phyloP scores from a whole-genome alignment of 2,113 vertebrate species.

The Cyanoderma ruficeps region DNA sequence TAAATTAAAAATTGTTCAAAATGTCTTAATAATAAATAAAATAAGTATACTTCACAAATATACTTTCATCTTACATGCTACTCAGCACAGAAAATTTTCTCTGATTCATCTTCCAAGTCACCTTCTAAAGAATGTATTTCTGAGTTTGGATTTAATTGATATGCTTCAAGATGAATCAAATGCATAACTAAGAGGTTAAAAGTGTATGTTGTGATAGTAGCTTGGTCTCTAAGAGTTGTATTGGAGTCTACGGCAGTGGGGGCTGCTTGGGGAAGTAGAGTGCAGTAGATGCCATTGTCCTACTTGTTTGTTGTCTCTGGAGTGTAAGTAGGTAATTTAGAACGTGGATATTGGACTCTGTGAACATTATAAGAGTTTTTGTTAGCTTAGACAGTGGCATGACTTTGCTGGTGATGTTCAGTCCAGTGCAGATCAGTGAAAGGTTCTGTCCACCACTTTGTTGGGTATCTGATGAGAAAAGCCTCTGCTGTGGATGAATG shows the following conservation, averaged over 20 bases:
- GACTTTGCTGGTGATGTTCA: not conserved
- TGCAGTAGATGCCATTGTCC: not conserved
- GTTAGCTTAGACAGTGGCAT: not conserved
- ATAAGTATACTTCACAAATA: not conserved
- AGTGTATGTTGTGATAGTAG: fast-evolving
- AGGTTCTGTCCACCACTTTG: not conserved
- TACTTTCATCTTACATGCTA: not conserved
- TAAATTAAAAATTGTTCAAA: constrained; percentile 42
- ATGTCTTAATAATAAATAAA: not conserved
- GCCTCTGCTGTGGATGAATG: not conserved
- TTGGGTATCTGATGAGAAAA: not conserved
- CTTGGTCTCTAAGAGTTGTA: not conserved
- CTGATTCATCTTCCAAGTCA: not conserved
- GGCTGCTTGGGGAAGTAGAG: not conserved
- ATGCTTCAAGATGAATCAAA: not conserved
- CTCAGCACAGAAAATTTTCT: not conserved
- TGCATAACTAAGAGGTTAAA: not conserved
- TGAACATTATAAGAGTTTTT: not conserved
- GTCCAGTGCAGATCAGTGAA: not conserved
- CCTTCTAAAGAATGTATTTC: not conserved
- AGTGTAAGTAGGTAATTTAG: not conserved
- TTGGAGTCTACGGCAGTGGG: not conserved
- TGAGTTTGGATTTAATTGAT: not conserved
- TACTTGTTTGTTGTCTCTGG: not conserved
- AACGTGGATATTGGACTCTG: not conserved